Conservation (phyloP, 2,888 invertebrate genomes). For the Papilio protenor region DNA sequence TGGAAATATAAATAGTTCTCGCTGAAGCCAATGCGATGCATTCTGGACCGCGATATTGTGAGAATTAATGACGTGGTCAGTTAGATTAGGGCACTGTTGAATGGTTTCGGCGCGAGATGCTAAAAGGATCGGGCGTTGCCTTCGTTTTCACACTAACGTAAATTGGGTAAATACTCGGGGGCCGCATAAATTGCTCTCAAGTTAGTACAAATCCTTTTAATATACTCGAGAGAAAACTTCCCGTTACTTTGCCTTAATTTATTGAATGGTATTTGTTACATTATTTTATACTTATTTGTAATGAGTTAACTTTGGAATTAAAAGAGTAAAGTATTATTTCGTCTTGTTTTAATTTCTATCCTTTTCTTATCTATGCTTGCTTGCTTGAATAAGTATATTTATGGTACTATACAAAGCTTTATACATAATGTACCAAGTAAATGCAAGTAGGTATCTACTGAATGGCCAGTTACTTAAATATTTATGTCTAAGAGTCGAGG, state of each 20-base stretch:
- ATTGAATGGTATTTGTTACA: slow-evolving; percentile 28
- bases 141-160: slow-evolving; percentile 74
- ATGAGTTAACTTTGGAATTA: neutral
- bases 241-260: slow-evolving; percentile 33
- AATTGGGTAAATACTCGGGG: slow-evolving; percentile 55
- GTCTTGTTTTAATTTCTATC: no score
- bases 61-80: slow-evolving; percentile 84
- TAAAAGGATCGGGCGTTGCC: slow-evolving; percentile 76
- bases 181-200: slow-evolving; percentile 41
- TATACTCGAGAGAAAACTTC: slow-evolving; percentile 35
- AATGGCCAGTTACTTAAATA: slow-evolving; percentile 38
- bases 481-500: slow-evolving; percentile 41
- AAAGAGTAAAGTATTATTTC: neutral
- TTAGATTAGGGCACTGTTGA: slow-evolving; percentile 74
- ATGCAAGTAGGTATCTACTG: slow-evolving; percentile 42
- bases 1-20: slow-evolving; percentile 83
- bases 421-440: slow-evolving; percentile 14
- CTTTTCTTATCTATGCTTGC: neutral
- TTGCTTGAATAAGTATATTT: neutral
- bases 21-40: slow-evolving; percentile 75
- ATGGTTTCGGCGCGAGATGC: slow-evolving; percentile 65
- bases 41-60: slow-evolving; percentile 80
- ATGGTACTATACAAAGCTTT: neutral
- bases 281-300: neutral
- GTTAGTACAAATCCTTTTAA: slow-evolving; percentile 42